Conservation (phyloP, 2,797 vertebrate genomes). For the Cyprinella venusta region DNA sequence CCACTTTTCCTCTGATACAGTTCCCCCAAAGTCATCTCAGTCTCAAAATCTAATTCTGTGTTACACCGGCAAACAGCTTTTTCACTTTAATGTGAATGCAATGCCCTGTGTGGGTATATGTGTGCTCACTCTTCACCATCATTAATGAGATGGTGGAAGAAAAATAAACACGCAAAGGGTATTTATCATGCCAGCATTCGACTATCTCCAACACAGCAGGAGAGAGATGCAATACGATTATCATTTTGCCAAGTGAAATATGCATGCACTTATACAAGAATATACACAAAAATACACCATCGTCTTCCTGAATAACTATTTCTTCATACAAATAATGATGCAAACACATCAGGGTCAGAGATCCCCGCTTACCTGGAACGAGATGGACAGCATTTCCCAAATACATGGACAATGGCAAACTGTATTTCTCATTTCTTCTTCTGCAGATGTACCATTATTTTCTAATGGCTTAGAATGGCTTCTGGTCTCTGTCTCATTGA, state of each 20-base stretch:
- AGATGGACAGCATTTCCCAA: not conserved
- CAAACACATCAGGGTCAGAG: slow-evolving; percentile 1
- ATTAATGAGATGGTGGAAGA: slow-evolving; percentile 51
- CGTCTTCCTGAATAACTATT: slow-evolving; percentile 36
- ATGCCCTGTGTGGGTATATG: slow-evolving; percentile 35
- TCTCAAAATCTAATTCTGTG: slow-evolving; percentile 38
- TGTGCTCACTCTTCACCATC: slow-evolving; percentile 31
- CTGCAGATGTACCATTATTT: slow-evolving; percentile 24
- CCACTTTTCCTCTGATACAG: slow-evolving; percentile 30
- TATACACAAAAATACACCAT: not conserved
- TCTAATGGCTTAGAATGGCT: not conserved
- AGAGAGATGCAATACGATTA: slow-evolving; percentile 30
- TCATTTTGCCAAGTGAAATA: slow-evolving; percentile 13
- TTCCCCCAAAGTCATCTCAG: slow-evolving; percentile 19
- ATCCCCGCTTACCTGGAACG: not conserved
- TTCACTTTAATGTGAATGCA: slow-evolving; percentile 29
- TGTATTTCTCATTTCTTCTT: slow-evolving; percentile 21
- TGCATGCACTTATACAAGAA: slow-evolving; percentile 7
- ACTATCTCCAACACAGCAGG: slow-evolving; percentile 16
- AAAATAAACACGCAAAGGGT: slow-evolving; percentile 55
- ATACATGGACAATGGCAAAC: not conserved
- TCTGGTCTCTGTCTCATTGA: slow-evolving; percentile 9
- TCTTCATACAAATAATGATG: slow-evolving; percentile 60
- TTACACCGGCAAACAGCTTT: slow-evolving; percentile 26
- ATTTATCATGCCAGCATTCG: slow-evolving; percentile 41